Evolutionary conservation across 2,113 vertebrate species (phyloP), one percentile per base, ranked within the genome.

Genomic region (Mandrillus leucophaeus): DNA sequence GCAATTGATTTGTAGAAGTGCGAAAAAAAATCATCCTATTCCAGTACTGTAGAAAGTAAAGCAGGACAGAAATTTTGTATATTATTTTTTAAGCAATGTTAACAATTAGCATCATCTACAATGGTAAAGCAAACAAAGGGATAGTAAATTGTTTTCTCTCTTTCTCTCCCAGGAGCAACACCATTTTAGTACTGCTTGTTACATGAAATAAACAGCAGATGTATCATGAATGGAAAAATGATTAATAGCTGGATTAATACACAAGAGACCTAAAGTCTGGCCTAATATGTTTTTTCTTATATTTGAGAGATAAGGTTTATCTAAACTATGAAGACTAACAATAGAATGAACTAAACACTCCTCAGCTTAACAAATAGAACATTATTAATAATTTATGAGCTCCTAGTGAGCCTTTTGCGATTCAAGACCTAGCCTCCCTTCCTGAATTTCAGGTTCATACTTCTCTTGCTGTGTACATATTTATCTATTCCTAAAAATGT

Each of bases 261-360:
- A 68, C 32, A 59, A 57, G 55, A 83, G 25, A 86, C 9, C 43
- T 16, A 16, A 16, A 57, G 9, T 35, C 32, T 86, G 59, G 16
- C 27, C 12, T 61, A 30, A 13, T 3, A 55, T n/a, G n/a, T 79
- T 76, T 84, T 84, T 80, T 93, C 61, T 64, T 64, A 14, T 75
- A 61, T 85, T 86, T 82, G 78, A 97, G 83, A 95, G 38, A 93
- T 45, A 64, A 95, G 5, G 13, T 85, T 96, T 83, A 95, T 81
- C 73, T 91, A 93, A 50, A 18, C 38, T 88, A 88, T 81, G 9
- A 96, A 91, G 70, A 61, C 25, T 61, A 75, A 82, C 68, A 93
- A 92, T 38, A 83, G 18, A 96, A 76, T 30, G 14, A 96, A 85
- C 20, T 30, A 11, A 96, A 85, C 20, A 85, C 6, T 20, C 14